Evolutionary conservation across 2,797 vertebrate species (phyloP).

Genomic region (Sebastes trivittatus): DNA sequence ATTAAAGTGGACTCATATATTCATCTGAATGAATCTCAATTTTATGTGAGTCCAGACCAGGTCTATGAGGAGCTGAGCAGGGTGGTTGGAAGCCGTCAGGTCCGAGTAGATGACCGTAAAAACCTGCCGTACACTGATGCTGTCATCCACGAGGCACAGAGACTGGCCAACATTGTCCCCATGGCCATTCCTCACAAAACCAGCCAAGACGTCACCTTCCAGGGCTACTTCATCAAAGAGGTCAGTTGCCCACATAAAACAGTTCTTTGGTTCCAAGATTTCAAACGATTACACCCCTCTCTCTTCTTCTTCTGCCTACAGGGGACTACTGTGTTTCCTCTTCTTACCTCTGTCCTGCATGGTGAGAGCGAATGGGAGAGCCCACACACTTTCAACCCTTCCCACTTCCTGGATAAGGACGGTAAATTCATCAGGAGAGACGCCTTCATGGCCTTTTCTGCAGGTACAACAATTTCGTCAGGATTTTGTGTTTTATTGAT

Average conservation of each 20-base stretch:
- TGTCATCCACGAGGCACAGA: constrained; percentile 75
- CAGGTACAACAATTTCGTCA: constrained; percentile 57
- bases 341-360: constrained; percentile 69
- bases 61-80: constrained; percentile 22
- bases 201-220: constrained; percentile 63
- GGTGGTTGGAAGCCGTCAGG: constrained; percentile 43
- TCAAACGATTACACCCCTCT: too few relatives aligned
- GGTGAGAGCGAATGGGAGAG: constrained; percentile 76
- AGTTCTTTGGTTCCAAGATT: neutral
- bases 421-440: constrained; percentile 59
- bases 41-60: neutral
- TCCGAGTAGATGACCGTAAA: constrained; percentile 60
- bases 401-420: constrained; percentile 74
- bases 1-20: too few relatives aligned
- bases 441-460: constrained; percentile 78
- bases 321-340: constrained; percentile 72
- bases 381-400: constrained; percentile 73
- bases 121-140: constrained; percentile 69
- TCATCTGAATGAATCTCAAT: neutral
- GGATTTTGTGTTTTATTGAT: neutral
- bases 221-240: constrained; percentile 70
- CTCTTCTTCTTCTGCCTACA: neutral
- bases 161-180: constrained; percentile 58
- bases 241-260: constrained; percentile 12
- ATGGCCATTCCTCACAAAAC: constrained; percentile 56